A percentile compares a stretch with the other conserved stretches of the same genome.
These are phyloP conservation scores for Megalurothrips usitatus DNA, from an alignment of 2,888 invertebrate species.

Conservation along the genomic window DNA sequence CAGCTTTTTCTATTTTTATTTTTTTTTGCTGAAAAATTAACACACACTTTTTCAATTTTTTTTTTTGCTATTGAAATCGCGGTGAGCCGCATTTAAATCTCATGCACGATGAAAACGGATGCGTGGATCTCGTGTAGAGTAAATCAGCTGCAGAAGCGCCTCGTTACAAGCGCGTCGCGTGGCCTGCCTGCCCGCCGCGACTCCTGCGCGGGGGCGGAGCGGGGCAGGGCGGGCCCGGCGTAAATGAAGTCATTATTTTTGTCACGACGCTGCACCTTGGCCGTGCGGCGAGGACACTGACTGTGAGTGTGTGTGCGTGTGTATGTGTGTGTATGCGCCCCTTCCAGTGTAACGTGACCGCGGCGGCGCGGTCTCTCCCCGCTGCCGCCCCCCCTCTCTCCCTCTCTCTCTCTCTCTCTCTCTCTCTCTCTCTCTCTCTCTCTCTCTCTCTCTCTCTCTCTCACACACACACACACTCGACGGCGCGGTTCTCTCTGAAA, in stretches of 20 bases:
- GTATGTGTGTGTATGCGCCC: not conserved
- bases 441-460: not conserved
- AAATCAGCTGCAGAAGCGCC: not conserved
- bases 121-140: too few relatives aligned
- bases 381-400: not conserved
- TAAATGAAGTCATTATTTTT: not conserved
- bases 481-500: not conserved
- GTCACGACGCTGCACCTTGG: not conserved
- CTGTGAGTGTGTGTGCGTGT: not conserved
- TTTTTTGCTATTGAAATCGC: too few relatives aligned
- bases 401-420: not conserved
- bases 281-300: too few relatives aligned
- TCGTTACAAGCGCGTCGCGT: not conserved
- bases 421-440: too few relatives aligned
- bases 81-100: too few relatives aligned
- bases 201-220: not conserved
- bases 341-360: too few relatives aligned
- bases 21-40: too few relatives aligned
- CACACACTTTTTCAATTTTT: too few relatives aligned
- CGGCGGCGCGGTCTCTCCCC: too few relatives aligned
- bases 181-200: not conserved
- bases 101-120: too few relatives aligned
- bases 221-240: not conserved
- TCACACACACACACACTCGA: too few relatives aligned
- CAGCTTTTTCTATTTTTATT: too few relatives aligned